A percentile compares a stretch with the other conserved stretches of the same genome.
Evolutionary conservation across 2,113 vertebrate species (phyloP).

Genomic region (Ramphastos sulfuratus): DNA sequence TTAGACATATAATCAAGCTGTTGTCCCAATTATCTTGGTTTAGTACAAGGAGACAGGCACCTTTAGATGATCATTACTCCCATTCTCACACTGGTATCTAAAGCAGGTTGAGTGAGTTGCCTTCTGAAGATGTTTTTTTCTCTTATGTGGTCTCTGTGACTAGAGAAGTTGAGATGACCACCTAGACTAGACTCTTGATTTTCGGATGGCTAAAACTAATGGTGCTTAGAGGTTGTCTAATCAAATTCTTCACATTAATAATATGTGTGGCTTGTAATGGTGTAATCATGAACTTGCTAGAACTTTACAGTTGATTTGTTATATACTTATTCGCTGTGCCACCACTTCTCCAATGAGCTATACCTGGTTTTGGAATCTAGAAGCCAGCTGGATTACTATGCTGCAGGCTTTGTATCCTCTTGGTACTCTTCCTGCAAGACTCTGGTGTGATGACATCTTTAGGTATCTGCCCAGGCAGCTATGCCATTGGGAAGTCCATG

Average conservation of each 20-base stretch:
- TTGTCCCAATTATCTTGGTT: neutral
- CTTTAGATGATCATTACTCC: neutral
- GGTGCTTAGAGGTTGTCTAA: neutral
- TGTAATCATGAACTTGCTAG: neutral
- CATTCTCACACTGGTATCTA: accelerated
- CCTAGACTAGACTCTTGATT: neutral
- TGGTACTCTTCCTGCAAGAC: neutral
- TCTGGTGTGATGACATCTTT: slow-evolving; percentile 5
- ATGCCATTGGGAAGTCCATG: neutral
- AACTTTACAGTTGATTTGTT: neutral
- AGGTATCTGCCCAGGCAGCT: slow-evolving; percentile 23
- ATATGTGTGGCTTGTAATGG: neutral
- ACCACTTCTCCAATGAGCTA: neutral
- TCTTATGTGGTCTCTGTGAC: neutral
- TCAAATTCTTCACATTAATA: neutral
- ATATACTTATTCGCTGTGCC: neutral
- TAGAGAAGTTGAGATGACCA: neutral
- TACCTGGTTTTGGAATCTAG: neutral
- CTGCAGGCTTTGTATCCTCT: neutral
- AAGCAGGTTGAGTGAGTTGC: neutral
- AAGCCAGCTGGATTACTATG: neutral
- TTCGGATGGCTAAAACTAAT: neutral
- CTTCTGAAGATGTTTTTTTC: neutral
- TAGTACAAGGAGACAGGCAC: neutral
- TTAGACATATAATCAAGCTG: neutral